phyloP scores from a whole-genome alignment of 2,113 vertebrate genomes.

The Leucoraja erinaceus region DNA sequence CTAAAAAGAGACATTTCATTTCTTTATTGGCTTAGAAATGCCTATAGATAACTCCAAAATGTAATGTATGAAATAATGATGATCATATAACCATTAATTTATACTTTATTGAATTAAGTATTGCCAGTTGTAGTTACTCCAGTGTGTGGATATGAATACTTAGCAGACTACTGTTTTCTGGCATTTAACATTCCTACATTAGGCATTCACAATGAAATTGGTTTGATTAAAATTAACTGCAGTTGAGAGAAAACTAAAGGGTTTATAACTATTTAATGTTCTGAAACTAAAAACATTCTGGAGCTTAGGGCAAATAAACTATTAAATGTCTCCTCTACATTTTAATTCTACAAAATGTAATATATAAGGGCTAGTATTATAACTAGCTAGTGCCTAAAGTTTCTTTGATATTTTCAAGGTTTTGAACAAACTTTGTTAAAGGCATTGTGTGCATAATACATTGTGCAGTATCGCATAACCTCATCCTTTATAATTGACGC shows the following conservation, averaged over 20 bases:
- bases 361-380: not conserved
- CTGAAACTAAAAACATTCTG: not conserved
- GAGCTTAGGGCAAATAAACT: not conserved
- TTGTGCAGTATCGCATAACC: not conserved
- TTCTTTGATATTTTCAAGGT: not conserved
- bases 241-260: not conserved
- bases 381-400: not conserved
- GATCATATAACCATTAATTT: constrained; percentile 23
- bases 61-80: not conserved
- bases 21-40: not conserved
- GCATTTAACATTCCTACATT: not conserved
- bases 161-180: not conserved
- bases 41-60: not conserved
- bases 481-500: too few relatives aligned
- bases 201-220: not conserved
- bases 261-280: not conserved
- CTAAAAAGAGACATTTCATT: not conserved
- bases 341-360: not conserved
- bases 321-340: not conserved
- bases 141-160: not conserved
- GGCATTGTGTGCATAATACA: not conserved
- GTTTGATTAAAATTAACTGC: not conserved
- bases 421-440: not conserved
- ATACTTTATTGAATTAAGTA: not conserved
- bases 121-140: constrained; percentile 5